Percentiles rank a stretch among this genome's conserved stretches.
These are phyloP conservation scores for Platichthys stellatus DNA, from an alignment of 2,113 vertebrate species.

Conservation along the genomic window DNA sequence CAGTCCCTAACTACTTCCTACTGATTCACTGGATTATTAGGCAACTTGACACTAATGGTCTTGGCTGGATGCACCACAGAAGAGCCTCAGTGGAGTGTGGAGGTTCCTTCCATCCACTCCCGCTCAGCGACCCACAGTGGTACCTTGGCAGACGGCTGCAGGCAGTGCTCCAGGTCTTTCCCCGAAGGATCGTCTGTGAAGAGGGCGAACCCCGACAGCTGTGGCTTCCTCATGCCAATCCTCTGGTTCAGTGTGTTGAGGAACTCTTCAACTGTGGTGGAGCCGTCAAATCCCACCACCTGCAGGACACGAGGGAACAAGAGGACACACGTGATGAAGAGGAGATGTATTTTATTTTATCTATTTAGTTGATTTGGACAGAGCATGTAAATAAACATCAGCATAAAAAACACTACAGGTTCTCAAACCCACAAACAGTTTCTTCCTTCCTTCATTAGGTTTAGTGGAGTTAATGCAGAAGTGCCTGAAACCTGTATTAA, in stretches of 20 bases:
- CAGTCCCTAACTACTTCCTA: neutral
- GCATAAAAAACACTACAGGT: too few relatives aligned
- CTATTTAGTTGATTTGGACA: too few relatives aligned
- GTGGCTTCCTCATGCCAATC: conserved; percentile 86
- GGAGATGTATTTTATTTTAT: neutral
- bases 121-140: neutral
- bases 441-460: too few relatives aligned
- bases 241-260: conserved; percentile 87
- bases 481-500: too few relatives aligned
- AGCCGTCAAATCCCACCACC: conserved; percentile 93
- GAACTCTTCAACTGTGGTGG: conserved; percentile 90
- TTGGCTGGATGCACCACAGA: neutral
- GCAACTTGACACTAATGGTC: conserved; percentile 12
- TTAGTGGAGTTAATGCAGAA: too few relatives aligned
- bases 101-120: neutral
- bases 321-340: neutral
- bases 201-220: conserved; percentile 86
- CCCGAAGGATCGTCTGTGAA: conserved; percentile 91
- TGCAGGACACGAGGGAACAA: conserved; percentile 40
- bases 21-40: conserved; percentile 4
- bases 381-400: too few relatives aligned
- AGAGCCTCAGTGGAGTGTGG: neutral
- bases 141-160: conserved; percentile 88
- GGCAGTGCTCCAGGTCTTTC: conserved; percentile 87
- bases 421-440: too few relatives aligned